phyloP scores from a whole-genome alignment of 2,888 invertebrate species.

The Cyclophora punctaria region DNA sequence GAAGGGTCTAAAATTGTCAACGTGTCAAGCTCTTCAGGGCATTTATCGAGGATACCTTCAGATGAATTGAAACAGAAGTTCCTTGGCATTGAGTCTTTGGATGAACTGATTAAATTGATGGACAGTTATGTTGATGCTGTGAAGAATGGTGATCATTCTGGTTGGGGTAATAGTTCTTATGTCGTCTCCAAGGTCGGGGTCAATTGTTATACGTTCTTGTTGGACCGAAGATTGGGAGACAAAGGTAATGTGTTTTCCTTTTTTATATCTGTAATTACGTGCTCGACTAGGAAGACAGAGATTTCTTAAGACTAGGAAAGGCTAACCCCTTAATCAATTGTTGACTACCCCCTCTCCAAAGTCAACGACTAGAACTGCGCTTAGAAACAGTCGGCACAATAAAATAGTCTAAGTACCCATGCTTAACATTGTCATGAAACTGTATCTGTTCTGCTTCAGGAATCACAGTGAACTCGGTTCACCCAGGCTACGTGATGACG shows the following conservation, averaged over 20 bases:
- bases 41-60: constrained; percentile 76
- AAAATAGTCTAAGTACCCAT: no score
- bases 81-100: constrained; percentile 65
- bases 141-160: constrained; percentile 32
- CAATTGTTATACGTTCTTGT: constrained; percentile 79
- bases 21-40: constrained; percentile 82
- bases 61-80: constrained; percentile 53
- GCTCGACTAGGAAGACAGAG: no score
- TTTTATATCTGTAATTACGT: no score
- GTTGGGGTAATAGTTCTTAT: constrained; percentile 80
- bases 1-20: constrained; percentile 82
- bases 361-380: no score
- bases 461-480: constrained; percentile 54
- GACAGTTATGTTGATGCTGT: constrained; percentile 77
- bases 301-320: no score
- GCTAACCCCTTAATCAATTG: no score
- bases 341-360: no score
- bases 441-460: constrained; percentile 24
- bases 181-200: constrained; percentile 84
- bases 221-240: constrained; percentile 64
- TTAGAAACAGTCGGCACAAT: no score
- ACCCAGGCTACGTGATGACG: constrained; percentile 61
- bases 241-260: constrained; percentile 32
- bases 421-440: no score
- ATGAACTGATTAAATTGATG: constrained; percentile 74